Percentiles rank a stretch among this genome's conserved stretches.
phyloP scores from a whole-genome alignment of 2,113 vertebrate species.

The Rhineura floridana region DNA sequence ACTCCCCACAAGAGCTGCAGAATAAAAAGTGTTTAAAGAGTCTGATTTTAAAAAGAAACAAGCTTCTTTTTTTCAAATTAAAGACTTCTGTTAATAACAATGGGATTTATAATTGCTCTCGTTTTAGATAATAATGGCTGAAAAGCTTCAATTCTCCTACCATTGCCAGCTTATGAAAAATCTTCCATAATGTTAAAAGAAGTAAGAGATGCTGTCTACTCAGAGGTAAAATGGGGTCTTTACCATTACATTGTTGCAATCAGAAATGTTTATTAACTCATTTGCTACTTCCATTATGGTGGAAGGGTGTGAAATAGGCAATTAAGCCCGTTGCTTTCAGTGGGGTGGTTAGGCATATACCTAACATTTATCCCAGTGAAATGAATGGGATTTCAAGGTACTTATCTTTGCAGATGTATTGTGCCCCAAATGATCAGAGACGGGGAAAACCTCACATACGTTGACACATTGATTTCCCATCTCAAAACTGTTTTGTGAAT shows the following conservation, averaged over 20 bases:
- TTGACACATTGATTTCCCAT: neutral
- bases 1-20: conserved; percentile 14
- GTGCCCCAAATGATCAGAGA: neutral
- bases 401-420: neutral
- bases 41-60: conserved; percentile 21
- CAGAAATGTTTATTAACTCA: neutral
- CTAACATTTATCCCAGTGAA: neutral
- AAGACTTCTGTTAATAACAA: conserved; percentile 23
- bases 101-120: conserved; percentile 34
- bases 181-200: neutral
- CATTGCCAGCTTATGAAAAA: conserved; percentile 4
- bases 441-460: neutral
- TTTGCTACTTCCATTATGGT: neutral
- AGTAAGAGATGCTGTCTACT: neutral
- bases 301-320: neutral
- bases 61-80: conserved; percentile 12
- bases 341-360: neutral
- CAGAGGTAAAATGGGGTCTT: neutral
- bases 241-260: neutral
- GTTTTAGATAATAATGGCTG: conserved; percentile 7
- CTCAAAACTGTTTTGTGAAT: neutral
- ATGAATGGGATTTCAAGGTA: neutral
- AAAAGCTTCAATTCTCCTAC: neutral
- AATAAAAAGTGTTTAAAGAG: conserved; percentile 38
- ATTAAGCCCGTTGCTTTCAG: neutral